phyloP scores from a whole-genome alignment of 2,797 vertebrate genomes.

The Sebastes minor region DNA sequence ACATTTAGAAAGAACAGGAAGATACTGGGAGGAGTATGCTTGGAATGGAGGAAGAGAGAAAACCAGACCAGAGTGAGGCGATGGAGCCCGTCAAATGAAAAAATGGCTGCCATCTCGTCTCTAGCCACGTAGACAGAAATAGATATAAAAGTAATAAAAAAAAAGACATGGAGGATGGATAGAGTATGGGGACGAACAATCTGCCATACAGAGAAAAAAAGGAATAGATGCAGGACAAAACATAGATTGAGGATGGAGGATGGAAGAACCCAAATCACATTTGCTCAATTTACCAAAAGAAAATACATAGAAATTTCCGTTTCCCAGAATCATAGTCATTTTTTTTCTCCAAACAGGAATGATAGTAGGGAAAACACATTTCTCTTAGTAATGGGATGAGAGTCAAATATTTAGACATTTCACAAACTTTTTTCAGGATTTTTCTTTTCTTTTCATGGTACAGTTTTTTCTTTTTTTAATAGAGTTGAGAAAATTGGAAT shows the following conservation, averaged over 20 bases:
- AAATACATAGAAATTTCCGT: slow-evolving; percentile 75
- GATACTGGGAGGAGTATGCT: slow-evolving; percentile 79
- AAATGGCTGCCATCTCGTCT: slow-evolving; percentile 47
- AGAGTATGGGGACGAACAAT: slow-evolving; percentile 56
- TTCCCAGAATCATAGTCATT: slow-evolving; percentile 74
- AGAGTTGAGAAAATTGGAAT: slow-evolving; percentile 85
- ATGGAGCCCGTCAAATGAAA: slow-evolving; percentile 51
- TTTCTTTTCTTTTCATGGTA: slow-evolving; percentile 83
- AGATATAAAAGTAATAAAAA: slow-evolving; percentile 50
- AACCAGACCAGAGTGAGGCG: slow-evolving; percentile 54
- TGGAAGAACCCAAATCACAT: slow-evolving; percentile 76
- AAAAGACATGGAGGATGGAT: slow-evolving; percentile 34
- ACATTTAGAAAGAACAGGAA: slow-evolving; percentile 90
- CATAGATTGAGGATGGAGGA: slow-evolving; percentile 36
- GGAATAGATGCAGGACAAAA: slow-evolving; percentile 43
- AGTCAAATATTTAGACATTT: slow-evolving; percentile 90
- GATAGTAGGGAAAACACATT: slow-evolving; percentile 82
- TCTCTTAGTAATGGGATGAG: slow-evolving; percentile 84
- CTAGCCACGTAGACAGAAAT: slow-evolving; percentile 57
- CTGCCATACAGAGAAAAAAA: slow-evolving; percentile 62
- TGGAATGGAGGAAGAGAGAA: slow-evolving; percentile 59
- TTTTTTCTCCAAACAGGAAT: slow-evolving; percentile 78
- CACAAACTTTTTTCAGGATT: slow-evolving; percentile 85
- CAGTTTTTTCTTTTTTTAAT: slow-evolving; percentile 81
- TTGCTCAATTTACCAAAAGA: slow-evolving; percentile 71